Conservation (phyloP, 92 coral and sea anemone genomes). For the Phymanthus crucifer region DNA sequence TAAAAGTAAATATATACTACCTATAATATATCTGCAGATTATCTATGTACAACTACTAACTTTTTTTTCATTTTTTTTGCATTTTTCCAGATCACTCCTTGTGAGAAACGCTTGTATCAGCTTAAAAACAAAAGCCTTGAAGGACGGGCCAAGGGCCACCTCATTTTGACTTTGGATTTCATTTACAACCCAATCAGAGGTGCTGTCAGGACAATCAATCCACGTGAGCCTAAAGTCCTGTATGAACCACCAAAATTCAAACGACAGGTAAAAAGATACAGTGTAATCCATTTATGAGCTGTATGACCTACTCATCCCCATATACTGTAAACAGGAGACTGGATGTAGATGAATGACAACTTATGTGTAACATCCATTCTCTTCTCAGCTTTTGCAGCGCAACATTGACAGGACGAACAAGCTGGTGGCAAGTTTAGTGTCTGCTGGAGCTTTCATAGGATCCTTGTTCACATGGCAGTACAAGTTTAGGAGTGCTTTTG, state of each 20-base stretch:
- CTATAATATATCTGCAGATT: too few species aligned
- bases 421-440: slow-evolving; percentile 89
- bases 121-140: slow-evolving; percentile 91
- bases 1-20: too few species aligned
- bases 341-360: too few species aligned
- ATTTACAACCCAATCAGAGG: slow-evolving; percentile 90
- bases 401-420: slow-evolving; percentile 97
- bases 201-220: slow-evolving; percentile 92
- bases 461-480: slow-evolving; percentile 99
- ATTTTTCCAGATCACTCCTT: slow-evolving; percentile 63
- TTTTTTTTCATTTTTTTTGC: neutral
- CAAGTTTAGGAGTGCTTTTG: slow-evolving; percentile 95
- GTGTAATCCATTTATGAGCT: too few species aligned
- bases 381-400: slow-evolving; percentile 82
- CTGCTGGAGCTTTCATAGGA: slow-evolving; percentile 91
- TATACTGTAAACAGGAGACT: too few species aligned
- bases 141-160: slow-evolving; percentile 93
- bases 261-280: slow-evolving; percentile 68
- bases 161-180: slow-evolving; percentile 90
- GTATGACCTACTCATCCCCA: too few species aligned
- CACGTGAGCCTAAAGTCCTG: slow-evolving; percentile 92
- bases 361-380: neutral
- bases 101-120: slow-evolving; percentile 98
- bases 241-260: slow-evolving; percentile 84
- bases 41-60: neutral